A percentile compares a stretch with the other conserved stretches of the same genome.
Conservation (phyloP, 2,113 vertebrate genomes). For the Struthidea cinerea region DNA sequence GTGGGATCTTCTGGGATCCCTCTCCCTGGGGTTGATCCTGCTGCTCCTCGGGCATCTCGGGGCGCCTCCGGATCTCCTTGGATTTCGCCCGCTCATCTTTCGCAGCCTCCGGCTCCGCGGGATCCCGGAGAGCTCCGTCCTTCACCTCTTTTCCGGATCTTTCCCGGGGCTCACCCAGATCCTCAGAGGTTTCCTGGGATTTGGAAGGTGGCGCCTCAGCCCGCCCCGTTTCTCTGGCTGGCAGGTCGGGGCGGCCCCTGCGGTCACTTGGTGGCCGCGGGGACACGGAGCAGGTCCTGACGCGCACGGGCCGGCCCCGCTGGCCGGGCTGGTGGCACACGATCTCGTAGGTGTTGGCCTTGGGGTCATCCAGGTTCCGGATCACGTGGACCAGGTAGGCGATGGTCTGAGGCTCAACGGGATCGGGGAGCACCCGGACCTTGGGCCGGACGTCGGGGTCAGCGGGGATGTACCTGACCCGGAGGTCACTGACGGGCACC, state of each 20-base stretch:
- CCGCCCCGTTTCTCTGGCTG: not conserved
- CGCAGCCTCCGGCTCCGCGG: accelerated
- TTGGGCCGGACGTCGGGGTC: not conserved
- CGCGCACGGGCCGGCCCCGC: not conserved
- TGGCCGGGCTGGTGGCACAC: not conserved
- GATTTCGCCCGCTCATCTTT: not conserved
- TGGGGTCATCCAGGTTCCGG: accelerated
- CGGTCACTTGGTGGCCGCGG: not conserved
- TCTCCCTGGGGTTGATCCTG: not conserved
- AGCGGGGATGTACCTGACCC: not conserved
- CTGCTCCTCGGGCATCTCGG: not conserved
- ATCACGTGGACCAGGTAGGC: not conserved
- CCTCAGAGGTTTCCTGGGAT: accelerated
- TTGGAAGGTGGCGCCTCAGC: not conserved
- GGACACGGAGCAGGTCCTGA: not conserved
- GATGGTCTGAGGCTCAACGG: accelerated
- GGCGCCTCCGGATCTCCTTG: not conserved
- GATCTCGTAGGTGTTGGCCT: not conserved
- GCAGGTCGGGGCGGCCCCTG: not conserved
- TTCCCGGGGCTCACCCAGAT: not conserved
- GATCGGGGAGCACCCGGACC: not conserved
- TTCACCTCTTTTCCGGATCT: accelerated
- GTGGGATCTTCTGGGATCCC: not conserved
- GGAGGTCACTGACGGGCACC: not conserved
- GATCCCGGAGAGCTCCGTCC: accelerated